These are phyloP conservation scores for Carabus problematicus DNA, from an alignment of 2,888 invertebrate genomes.

Conservation along the genomic window DNA sequence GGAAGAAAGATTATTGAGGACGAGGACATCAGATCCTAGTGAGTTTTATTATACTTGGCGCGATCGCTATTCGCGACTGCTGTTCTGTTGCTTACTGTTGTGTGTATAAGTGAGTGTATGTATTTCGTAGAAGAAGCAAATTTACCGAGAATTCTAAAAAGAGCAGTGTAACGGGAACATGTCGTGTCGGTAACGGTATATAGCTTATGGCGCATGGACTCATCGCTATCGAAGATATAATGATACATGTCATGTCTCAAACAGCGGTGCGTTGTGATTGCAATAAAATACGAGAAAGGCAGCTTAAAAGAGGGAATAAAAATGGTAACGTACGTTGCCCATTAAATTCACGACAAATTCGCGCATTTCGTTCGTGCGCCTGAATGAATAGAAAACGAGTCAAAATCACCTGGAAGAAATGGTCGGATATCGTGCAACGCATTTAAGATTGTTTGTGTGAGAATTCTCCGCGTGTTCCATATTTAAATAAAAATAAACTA, in stretches of 20 bases:
- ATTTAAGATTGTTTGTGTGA: slow-evolving; percentile 27
- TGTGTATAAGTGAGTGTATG: background rate
- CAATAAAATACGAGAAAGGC: slow-evolving; percentile 29
- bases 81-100: too few relatives aligned
- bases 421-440: slow-evolving; percentile 9
- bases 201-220: too few relatives aligned
- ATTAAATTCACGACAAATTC: slow-evolving; percentile 39
- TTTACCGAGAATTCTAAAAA: too few relatives aligned
- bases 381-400: slow-evolving; percentile 31
- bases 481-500: slow-evolving; percentile 37
- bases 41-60: slow-evolving; percentile 18
- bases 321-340: slow-evolving; percentile 29
- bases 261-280: slow-evolving; percentile 8
- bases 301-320: slow-evolving; percentile 34
- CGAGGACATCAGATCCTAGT: slow-evolving; percentile 12
- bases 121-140: background rate
- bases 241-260: background rate
- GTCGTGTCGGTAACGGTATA: too few relatives aligned
- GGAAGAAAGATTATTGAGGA: background rate
- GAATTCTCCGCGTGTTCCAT: slow-evolving; percentile 19
- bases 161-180: too few relatives aligned
- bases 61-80: background rate
- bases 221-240: background rate
- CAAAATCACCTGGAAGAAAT: slow-evolving; percentile 30
- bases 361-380: slow-evolving; percentile 22